Evolutionary conservation across 1,140 invertebrate genomes (phyloP), one percentile per base, ranked within the genome.

Genomic region (Papilio helenus): DNA sequence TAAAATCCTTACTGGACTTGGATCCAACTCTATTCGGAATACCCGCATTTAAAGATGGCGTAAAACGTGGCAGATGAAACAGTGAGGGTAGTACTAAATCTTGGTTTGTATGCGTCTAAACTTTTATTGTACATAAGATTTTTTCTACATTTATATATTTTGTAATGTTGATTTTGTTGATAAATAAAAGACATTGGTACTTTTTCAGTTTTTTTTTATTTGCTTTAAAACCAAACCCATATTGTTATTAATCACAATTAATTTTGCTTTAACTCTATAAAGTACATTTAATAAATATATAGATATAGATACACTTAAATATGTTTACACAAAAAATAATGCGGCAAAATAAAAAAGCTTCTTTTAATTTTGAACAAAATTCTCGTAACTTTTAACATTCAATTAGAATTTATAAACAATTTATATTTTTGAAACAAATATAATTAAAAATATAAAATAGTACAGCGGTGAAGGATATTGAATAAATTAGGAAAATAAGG

Each of bases 11-110:
- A 14, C 95, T 96, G 85, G 96, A 98, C 9, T 98, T 99, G 87
- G 94, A 96, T 85, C 98, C 98, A 0, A 97, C 98, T 94, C 81
- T 96, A 0, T 99, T 98, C 95, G 98, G 98, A 18, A 92, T 99
- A 71, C 98, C 98, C 1, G 95, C 97, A 49, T 98, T 98, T 9
- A 96, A 96, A 79, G 80, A 83, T 20, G 51, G n/a, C 26, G 58
- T 39, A 26, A 61, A 61, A 77, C 29, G 51, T 65, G 58, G 58
- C 23, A 12, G 20, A 12, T 68, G 26, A 68, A 68, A 29, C 26
- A 3, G 20, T 12, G 26, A 26, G 61, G 61, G 26, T 65, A 65
- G 23, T 65, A 29, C 61, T 26, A 65, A 65, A 61, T n/a, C 7
- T 55, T 55, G 7, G 18, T 18, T 51, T n/a, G 14, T n/a, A 55